A percentile compares a stretch with the other conserved stretches of the same genome.
phyloP scores from a whole-genome alignment of 2,113 vertebrate species.

The Symphodus melops region DNA sequence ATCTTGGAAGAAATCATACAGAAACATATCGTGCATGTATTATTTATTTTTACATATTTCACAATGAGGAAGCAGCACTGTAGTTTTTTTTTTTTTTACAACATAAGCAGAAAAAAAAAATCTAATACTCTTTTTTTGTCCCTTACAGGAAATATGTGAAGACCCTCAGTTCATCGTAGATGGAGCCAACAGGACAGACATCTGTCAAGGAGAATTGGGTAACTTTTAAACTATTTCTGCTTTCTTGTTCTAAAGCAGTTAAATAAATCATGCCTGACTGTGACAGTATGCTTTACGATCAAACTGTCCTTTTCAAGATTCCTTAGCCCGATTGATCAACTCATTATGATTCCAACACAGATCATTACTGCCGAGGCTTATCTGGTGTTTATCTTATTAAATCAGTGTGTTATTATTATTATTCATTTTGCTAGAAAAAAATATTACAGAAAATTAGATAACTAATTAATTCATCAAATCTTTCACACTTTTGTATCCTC shows the following conservation, averaged over 20 bases:
- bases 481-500: no score
- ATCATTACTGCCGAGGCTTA: no score
- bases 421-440: no score
- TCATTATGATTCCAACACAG: no score
- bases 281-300: background rate
- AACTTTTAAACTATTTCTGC: conserved; percentile 47
- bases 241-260: background rate
- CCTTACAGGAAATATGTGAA: conserved; percentile 91
- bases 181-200: conserved; percentile 96
- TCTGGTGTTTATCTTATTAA: no score
- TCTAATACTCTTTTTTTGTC: conserved; percentile 20
- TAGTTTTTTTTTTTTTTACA: conserved; percentile 4
- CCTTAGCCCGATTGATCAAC: no score
- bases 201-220: conserved; percentile 98
- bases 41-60: background rate
- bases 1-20: no score
- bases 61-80: background rate
- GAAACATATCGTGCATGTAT: no score
- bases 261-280: background rate
- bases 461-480: no score
- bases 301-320: background rate
- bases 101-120: background rate
- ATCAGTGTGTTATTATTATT: no score
- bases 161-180: conserved; percentile 95
- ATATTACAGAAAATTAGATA: no score